Evolutionary conservation across 92 coral and sea anemone species (phyloP).

Genomic region (Pocillopora grandis): DNA sequence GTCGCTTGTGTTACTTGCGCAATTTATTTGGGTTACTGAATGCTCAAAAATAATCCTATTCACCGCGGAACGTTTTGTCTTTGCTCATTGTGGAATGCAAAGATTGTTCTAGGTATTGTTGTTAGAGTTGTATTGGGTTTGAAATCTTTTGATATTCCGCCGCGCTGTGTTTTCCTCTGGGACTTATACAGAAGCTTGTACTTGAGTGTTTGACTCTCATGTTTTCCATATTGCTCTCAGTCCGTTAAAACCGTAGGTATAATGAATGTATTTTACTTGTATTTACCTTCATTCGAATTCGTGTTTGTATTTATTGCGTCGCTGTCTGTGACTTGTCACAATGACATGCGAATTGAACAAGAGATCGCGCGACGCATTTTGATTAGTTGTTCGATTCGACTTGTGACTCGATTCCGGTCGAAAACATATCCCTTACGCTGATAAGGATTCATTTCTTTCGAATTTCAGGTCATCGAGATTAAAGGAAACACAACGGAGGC

Average conservation of each 20-base stretch:
- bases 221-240: background rate
- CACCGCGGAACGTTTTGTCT: conserved; percentile 5
- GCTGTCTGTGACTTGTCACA: conserved; percentile 35
- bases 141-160: conserved; percentile 38
- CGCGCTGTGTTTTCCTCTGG: conserved; percentile 3
- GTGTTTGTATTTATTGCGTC: background rate
- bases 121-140: conserved; percentile 17
- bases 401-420: background rate
- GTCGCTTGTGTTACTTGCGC: conserved; percentile 27
- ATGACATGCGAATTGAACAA: conserved; percentile 21
- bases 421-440: conserved; percentile 3
- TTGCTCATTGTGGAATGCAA: conserved; percentile 15
- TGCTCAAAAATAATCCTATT: conserved; percentile 21
- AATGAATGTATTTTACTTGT: background rate
- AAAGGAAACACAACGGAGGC: conserved; percentile 67
- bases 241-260: conserved; percentile 32
- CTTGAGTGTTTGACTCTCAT: background rate
- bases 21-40: background rate
- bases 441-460: background rate
- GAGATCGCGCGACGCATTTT: conserved; percentile 1
- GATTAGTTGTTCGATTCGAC: background rate
- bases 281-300: conserved; percentile 11
- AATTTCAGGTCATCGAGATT: conserved; percentile 60
- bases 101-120: conserved; percentile 31
- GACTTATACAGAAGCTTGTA: background rate